phyloP scores from a whole-genome alignment of 2,888 invertebrate species.

The Crematogaster levior region DNA sequence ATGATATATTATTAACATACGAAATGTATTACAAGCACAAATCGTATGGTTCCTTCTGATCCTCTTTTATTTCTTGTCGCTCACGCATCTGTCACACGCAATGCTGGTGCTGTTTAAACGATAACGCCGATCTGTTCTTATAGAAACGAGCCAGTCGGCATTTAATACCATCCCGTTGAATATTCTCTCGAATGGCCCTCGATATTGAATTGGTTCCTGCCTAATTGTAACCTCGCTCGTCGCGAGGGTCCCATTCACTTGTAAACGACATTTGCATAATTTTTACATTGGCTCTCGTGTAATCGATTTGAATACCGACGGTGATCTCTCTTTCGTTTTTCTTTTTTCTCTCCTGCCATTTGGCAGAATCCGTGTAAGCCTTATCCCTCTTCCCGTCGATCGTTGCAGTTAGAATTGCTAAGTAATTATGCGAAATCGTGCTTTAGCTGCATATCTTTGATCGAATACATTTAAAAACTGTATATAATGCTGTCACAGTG shows the following conservation, averaged over 20 bases:
- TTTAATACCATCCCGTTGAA: slow-evolving; percentile 83
- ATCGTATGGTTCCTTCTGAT: neutral
- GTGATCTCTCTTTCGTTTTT: slow-evolving; percentile 59
- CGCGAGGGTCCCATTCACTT: slow-evolving; percentile 81
- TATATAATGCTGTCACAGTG: neutral
- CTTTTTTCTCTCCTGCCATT: slow-evolving; percentile 59
- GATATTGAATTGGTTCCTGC: slow-evolving; percentile 85
- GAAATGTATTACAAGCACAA: neutral
- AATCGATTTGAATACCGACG: slow-evolving; percentile 80
- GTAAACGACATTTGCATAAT: slow-evolving; percentile 85
- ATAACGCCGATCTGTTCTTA: slow-evolving; percentile 72
- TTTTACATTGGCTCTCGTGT: slow-evolving; percentile 82
- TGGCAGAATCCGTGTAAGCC: slow-evolving; percentile 49
- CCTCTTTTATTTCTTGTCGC: neutral
- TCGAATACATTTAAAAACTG: neutral
- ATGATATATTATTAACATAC: neutral
- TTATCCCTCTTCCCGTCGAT: slow-evolving; percentile 64
- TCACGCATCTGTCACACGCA: slow-evolving; percentile 37
- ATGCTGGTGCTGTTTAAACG: slow-evolving; percentile 42
- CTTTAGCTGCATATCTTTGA: slow-evolving; percentile 16
- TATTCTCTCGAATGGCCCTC: slow-evolving; percentile 84
- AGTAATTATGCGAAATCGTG: slow-evolving; percentile 52
- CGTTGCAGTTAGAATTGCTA: slow-evolving; percentile 70
- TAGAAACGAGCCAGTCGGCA: slow-evolving; percentile 81
- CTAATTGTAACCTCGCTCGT: slow-evolving; percentile 84